phyloP scores from a whole-genome alignment of 92 coral and sea anemone species.

The Ricordea florida region DNA sequence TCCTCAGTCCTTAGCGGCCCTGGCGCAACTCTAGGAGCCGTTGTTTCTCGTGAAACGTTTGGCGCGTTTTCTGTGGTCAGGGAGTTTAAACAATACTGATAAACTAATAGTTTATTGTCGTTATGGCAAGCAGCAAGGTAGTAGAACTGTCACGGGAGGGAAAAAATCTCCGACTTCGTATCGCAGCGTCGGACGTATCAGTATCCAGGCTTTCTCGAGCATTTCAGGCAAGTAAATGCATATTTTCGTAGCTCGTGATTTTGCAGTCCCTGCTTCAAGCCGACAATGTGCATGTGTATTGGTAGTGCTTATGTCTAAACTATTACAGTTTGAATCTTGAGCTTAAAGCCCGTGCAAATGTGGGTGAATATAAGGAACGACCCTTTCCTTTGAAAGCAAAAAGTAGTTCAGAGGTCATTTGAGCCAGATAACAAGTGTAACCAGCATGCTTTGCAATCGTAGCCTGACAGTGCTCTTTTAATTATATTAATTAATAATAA shows the following conservation, averaged over 20 bases:
- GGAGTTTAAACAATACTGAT: too few species aligned
- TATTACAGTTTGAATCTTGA: constrained; percentile 1
- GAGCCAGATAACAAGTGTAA: background rate
- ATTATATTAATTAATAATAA: background rate
- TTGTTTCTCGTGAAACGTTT: background rate
- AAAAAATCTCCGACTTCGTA: constrained; percentile 19
- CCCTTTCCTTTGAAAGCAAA: background rate
- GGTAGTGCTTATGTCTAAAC: background rate
- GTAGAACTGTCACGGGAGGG: background rate
- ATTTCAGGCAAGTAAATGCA: constrained; percentile 42
- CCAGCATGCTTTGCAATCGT: constrained; percentile 12
- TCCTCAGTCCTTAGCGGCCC: too few species aligned
- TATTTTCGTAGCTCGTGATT: constrained; percentile 3
- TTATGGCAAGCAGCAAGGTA: background rate
- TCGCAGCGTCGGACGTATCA: constrained; percentile 14
- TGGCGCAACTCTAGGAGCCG: too few species aligned
- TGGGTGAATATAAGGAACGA: background rate
- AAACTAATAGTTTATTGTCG: background rate
- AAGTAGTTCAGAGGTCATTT: background rate
- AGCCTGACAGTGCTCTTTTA: constrained; percentile 4
- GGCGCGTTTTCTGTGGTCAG: constrained; percentile 3
- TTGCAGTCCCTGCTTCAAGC: background rate
- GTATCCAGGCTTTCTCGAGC: constrained; percentile 58
- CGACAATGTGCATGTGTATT: background rate
- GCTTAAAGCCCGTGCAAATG: background rate